Base-by-base conservation (phyloP, 1,140 invertebrate genomes). In the Neuroterus valhalla region DNA sequence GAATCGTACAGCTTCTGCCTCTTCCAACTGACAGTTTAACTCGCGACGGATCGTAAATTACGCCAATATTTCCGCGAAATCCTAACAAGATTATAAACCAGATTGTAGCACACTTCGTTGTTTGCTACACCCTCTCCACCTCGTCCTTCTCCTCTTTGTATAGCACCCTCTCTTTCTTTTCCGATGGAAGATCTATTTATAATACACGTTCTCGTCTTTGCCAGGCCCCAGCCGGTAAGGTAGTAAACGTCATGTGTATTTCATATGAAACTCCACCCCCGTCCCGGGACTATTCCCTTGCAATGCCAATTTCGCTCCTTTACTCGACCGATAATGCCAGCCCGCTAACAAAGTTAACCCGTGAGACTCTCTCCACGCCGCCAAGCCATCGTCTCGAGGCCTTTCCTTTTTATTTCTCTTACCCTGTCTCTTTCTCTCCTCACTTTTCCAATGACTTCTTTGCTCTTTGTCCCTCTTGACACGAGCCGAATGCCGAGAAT, bases 161-260 rank as follows among this genome's bases (percentile, higher is more conserved):
- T 70, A 45, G 17, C 48, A 66, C 55, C 74, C 66, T 81, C 77
- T 80, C 75, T 78, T 80, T 85, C 81, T 81, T 75, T 78, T 72
- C 77, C 70, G 70, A 76, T 77, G 77, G 80, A 68, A 82, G 82
- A 87, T 88, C 88, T 89, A 88, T 89, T 89, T 89, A 89, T 89
- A 89, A 89, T 88, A 78, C 66, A 68, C 83, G 82, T 86, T 85
- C 80, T 86, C 85, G 84, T 86, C 86, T 88, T 82, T 82, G 78
- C 82, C 80, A 81, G 75, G 84, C 77, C 84, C 82, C 86, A 87
- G 84, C 87, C 85, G 84, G 86, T 82, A 79, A 88, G 83, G 88
- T 85, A 88, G 87, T 90, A 90, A 90, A 89, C 84, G 89, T 89
- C 89, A 87, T 84, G 89, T 89, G 89, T 90, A 90, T 90, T 89